A percentile compares a stretch with the other conserved stretches of the same genome.
These are phyloP conservation scores for Lordiphosa collinella DNA, from an alignment of 1,140 invertebrate species.

Conservation along the genomic window DNA sequence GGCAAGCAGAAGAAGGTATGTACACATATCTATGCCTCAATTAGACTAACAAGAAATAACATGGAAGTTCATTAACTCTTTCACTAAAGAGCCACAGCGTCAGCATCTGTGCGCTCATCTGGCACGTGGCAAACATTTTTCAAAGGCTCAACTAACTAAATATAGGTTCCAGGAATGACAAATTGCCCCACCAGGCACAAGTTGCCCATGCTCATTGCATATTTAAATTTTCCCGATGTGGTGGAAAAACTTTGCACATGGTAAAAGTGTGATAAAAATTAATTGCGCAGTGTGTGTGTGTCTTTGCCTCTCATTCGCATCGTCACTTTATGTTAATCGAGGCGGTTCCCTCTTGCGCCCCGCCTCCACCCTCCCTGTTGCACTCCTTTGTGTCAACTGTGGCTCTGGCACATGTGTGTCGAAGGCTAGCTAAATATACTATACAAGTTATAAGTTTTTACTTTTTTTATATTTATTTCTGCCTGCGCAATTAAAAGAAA, in stretches of 20 bases:
- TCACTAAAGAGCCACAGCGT: not conserved
- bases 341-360: constrained; percentile 9
- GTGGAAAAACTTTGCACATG: constrained; percentile 58
- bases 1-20: constrained; percentile 30
- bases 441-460: constrained; percentile 19
- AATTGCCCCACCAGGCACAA: constrained; percentile 43
- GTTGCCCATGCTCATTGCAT: constrained; percentile 17
- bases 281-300: constrained; percentile 62
- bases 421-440: constrained; percentile 11
- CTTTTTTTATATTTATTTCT: constrained; percentile 20
- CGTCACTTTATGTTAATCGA: constrained; percentile 61
- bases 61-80: constrained; percentile 59
- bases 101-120: constrained; percentile 17
- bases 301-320: constrained; percentile 20
- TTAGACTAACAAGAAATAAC: constrained; percentile 12
- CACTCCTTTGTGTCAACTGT: constrained; percentile 52
- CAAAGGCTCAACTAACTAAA: constrained; percentile 50
- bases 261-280: constrained; percentile 78
- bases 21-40: not conserved
- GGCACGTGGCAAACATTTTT: constrained; percentile 56
- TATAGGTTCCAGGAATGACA: constrained; percentile 46
- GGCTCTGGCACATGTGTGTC: constrained; percentile 1
- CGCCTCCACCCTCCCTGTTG: not conserved
- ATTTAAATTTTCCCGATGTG: constrained; percentile 23
- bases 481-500: constrained; percentile 70